Percentiles rank a stretch among this genome's conserved stretches.
phyloP scores from a whole-genome alignment of 2,888 invertebrate species.

The Branchellion lobata region DNA sequence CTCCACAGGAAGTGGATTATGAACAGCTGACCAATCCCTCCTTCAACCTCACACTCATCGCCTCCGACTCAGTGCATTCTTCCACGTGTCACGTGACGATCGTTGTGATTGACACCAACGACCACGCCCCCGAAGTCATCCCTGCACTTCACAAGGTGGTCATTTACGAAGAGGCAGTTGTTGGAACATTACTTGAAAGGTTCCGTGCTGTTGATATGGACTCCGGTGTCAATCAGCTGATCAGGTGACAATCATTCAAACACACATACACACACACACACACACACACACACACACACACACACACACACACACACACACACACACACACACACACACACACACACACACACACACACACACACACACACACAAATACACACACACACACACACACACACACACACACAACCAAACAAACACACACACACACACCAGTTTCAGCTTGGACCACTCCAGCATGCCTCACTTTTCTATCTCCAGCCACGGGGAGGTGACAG shows the following conservation, averaged over 20 bases:
- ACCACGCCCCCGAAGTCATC: background rate
- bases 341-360: too few relatives aligned
- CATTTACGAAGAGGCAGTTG: slow-evolving; percentile 77
- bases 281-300: background rate
- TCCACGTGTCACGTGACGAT: background rate
- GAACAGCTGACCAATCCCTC: background rate
- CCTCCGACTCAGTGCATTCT: background rate
- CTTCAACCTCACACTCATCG: background rate
- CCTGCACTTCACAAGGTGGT: slow-evolving; percentile 4
- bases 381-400: background rate
- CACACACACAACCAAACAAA: background rate
- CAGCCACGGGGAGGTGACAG: slow-evolving; percentile 50
- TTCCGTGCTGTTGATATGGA: slow-evolving; percentile 95
- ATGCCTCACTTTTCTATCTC: slow-evolving; percentile 55
- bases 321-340: background rate
- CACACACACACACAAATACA: too few relatives aligned
- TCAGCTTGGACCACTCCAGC: background rate
- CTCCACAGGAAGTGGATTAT: slow-evolving; percentile 7
- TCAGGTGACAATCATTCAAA: slow-evolving; percentile 46
- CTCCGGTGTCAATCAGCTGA: slow-evolving; percentile 61
- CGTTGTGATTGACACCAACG: background rate
- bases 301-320: background rate
- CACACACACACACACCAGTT: too few relatives aligned
- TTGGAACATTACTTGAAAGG: slow-evolving; percentile 84
- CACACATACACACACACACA: background rate